Evolutionary conservation across 2,797 vertebrate genomes (phyloP).

Genomic region (Gallinago nigripennis): DNA sequence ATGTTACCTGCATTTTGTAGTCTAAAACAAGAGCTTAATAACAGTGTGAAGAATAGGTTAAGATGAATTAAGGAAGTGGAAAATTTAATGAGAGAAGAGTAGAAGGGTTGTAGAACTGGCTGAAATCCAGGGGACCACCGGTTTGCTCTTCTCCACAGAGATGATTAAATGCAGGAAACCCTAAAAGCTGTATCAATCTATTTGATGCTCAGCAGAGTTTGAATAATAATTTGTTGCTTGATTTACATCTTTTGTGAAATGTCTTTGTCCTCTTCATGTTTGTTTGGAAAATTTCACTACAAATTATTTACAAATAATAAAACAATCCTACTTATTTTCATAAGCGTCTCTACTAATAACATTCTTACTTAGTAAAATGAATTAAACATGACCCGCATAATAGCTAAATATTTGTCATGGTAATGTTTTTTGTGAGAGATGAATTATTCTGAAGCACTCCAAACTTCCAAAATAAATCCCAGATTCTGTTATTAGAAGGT

Average conservation of each 20-base stretch:
- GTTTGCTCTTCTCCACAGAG: background rate
- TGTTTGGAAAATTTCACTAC: constrained; percentile 24
- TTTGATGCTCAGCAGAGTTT: background rate
- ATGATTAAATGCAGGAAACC: background rate
- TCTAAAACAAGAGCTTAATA: background rate
- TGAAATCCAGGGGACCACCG: background rate
- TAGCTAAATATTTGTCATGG: constrained; percentile 65
- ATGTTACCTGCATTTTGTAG: background rate
- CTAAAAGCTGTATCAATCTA: background rate
- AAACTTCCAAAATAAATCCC: constrained; percentile 61
- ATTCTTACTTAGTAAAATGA: constrained; percentile 73
- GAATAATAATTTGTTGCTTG: background rate
- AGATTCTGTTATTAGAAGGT: constrained; percentile 64
- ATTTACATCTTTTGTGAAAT: background rate
- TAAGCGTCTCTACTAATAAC: constrained; percentile 73
- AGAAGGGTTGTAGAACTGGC: background rate
- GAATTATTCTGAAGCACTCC: constrained; percentile 68
- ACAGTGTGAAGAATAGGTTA: background rate
- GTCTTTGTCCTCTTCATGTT: constrained; percentile 26
- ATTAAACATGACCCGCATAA: constrained; percentile 74
- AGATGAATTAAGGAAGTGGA: background rate
- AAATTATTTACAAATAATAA: constrained; percentile 51
- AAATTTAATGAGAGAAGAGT: background rate
- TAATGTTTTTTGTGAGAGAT: constrained; percentile 60
- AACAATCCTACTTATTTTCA: constrained; percentile 74